Evolutionary conservation across 2,888 invertebrate species (phyloP).

Genomic region (Melanophora roralis): DNA sequence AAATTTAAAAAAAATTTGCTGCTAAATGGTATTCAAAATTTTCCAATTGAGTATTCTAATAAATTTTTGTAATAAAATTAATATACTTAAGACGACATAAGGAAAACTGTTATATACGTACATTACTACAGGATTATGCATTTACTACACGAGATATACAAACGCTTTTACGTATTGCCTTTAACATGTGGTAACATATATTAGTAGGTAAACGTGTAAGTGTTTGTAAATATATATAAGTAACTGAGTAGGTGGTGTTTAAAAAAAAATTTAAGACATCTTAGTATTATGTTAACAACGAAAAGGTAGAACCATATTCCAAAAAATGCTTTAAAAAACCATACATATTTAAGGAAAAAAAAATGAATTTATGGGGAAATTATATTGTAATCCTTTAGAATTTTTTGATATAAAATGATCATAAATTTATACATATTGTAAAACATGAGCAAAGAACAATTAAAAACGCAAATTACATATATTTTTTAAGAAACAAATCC

Average conservation of each 20-base stretch:
- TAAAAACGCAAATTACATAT: too few relatives aligned
- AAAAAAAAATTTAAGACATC: slow-evolving; percentile 31
- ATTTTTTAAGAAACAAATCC: too few relatives aligned
- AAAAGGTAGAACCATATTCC: slow-evolving; percentile 49
- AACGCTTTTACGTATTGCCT: background rate
- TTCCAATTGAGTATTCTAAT: too few relatives aligned
- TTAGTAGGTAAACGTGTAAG: too few relatives aligned
- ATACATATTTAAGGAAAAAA: background rate
- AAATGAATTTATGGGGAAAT: background rate
- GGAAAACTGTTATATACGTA: background rate
- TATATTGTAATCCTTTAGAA: too few relatives aligned
- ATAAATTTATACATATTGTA: too few relatives aligned
- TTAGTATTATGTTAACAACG: slow-evolving; percentile 45
- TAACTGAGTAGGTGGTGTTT: slow-evolving; percentile 29
- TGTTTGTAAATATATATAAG: background rate
- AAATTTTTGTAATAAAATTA: too few relatives aligned
- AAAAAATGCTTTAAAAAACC: slow-evolving; percentile 4
- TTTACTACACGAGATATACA: background rate
- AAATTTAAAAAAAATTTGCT: too few relatives aligned
- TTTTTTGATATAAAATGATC: too few relatives aligned
- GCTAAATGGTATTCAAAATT: too few relatives aligned
- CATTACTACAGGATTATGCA: background rate
- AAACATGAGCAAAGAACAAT: too few relatives aligned
- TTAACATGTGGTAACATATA: background rate
- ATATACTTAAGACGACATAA: background rate